phyloP scores from a whole-genome alignment of 2,888 invertebrate species.

The Metallyticus violacea region DNA sequence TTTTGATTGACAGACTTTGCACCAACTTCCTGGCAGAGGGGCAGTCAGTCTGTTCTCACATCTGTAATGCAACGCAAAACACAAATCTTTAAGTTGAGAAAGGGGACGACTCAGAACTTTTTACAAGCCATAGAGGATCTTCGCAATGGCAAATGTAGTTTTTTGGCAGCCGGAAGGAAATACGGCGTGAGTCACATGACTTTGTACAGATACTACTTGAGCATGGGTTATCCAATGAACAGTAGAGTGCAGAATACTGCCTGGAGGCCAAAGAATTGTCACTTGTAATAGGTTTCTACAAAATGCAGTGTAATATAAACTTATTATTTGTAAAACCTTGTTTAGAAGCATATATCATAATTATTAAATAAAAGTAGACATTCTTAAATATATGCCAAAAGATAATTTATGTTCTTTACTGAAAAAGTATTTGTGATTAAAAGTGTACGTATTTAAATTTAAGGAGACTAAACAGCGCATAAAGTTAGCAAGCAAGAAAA shows the following conservation, averaged over 20 bases:
- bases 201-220: conserved; percentile 25
- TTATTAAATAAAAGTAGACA: background rate
- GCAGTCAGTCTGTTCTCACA: conserved; percentile 19
- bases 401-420: background rate
- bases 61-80: conserved; percentile 24
- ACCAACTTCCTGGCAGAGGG: conserved; percentile 19
- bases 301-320: background rate
- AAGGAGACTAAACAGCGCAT: background rate
- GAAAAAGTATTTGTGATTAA: too few species aligned
- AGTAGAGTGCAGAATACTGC: background rate
- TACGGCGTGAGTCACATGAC: conserved; percentile 29
- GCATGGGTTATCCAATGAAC: conserved; percentile 22
- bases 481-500: background rate
- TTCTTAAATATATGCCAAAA: background rate
- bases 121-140: conserved; percentile 28
- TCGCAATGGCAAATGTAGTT: conserved; percentile 24
- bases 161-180: conserved; percentile 23
- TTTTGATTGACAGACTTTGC: conserved; percentile 25
- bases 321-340: background rate
- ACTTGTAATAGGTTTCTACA: background rate
- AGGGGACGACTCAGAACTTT: conserved; percentile 27
- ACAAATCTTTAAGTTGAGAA: conserved; percentile 23
- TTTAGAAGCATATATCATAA: background rate
- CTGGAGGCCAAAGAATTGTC: background rate
- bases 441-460: background rate